phyloP scores from a whole-genome alignment of 2,113 vertebrate genomes.

The Sclerurus mexicanus region DNA sequence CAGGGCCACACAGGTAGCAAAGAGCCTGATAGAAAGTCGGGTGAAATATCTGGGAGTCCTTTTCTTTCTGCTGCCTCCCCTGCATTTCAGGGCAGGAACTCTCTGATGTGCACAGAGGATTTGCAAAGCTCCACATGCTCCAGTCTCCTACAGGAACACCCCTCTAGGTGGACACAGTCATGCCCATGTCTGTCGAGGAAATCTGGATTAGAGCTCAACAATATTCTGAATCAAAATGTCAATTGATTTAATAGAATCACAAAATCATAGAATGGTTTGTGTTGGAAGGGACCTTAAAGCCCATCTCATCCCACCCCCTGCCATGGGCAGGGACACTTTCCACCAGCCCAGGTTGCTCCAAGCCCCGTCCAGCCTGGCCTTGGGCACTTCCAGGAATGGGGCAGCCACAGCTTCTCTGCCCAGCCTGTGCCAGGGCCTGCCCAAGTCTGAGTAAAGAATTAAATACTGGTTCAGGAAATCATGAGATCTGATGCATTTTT shows the following conservation, averaged over 20 bases:
- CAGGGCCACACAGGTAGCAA: slow-evolving; percentile 58
- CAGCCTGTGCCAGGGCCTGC: accelerated
- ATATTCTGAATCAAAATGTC: neutral
- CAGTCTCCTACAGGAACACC: neutral
- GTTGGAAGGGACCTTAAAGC: accelerated
- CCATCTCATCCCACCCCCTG: neutral
- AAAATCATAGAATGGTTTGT: neutral
- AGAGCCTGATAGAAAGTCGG: neutral
- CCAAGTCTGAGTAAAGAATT: neutral
- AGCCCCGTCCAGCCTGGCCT: accelerated
- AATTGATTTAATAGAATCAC: neutral
- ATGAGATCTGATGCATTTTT: neutral
- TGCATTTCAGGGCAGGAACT: neutral
- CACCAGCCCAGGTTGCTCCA: neutral
- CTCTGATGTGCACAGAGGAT: neutral
- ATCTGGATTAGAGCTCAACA: neutral
- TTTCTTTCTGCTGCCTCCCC: neutral
- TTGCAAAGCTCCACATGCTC: neutral
- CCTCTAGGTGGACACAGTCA: neutral
- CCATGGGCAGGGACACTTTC: neutral
- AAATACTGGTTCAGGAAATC: neutral
- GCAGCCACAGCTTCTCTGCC: neutral
- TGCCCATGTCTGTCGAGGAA: accelerated
- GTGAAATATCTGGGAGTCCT: slow-evolving; percentile 35
- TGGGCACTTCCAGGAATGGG: neutral